These are phyloP conservation scores for Polydrusus pterygomalis DNA, from an alignment of 2,888 invertebrate species.

Conservation along the genomic window DNA sequence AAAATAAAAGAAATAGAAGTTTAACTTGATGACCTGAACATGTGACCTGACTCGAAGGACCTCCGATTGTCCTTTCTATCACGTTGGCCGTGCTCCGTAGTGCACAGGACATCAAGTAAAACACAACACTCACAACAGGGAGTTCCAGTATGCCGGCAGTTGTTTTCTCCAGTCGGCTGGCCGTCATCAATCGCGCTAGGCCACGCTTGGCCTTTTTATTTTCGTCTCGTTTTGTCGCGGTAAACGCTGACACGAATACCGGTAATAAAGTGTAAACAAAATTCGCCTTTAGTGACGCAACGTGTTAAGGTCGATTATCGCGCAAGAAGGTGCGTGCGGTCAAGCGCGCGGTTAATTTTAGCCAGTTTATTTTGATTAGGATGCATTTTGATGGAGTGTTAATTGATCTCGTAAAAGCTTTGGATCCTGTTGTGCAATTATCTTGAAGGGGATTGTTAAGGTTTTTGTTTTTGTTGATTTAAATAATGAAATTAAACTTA, in stretches of 20 bases:
- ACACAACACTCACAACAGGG: too few species aligned
- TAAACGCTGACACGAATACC: conserved; percentile 37
- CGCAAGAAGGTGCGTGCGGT: conserved; percentile 35
- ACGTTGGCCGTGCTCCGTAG: conserved; percentile 45
- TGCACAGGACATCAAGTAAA: conserved; percentile 36
- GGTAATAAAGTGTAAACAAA: conserved; percentile 18
- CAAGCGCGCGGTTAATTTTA: conserved; percentile 58
- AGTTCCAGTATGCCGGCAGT: conserved; percentile 45
- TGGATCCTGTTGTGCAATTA: conserved; percentile 14
- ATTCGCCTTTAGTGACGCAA: conserved; percentile 36
- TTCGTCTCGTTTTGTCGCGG: conserved; percentile 33
- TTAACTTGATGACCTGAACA: conserved; percentile 10
- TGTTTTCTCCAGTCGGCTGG: conserved; percentile 48
- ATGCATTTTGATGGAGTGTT: conserved; percentile 57
- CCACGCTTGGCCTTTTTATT: conserved; percentile 46
- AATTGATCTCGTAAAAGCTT: conserved; percentile 28
- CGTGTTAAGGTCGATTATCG: conserved; percentile 23
- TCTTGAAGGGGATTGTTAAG: conserved; percentile 19
- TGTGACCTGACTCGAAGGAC: conserved; percentile 37
- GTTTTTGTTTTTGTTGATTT: conserved; percentile 41
- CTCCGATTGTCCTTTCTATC: conserved; percentile 47
- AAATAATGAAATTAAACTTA: not conserved
- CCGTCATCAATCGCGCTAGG: conserved; percentile 44
- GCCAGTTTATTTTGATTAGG: conserved; percentile 65
- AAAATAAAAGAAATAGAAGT: conserved; percentile 29